phyloP scores from a whole-genome alignment of 2,113 vertebrate species.

The Entelurus aequoreus region DNA sequence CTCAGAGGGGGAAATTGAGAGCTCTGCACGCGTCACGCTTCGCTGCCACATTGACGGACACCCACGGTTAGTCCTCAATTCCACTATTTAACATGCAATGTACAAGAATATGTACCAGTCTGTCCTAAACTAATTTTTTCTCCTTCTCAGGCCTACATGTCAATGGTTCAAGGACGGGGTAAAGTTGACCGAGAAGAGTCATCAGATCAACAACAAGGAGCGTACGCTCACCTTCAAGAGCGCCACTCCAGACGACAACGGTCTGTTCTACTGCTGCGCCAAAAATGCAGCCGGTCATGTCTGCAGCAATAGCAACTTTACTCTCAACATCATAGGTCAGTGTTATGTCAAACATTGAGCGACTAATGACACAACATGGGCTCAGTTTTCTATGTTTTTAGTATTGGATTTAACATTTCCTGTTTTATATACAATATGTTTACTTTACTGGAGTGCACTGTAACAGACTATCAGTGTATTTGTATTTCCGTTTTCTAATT shows the following conservation, averaged over 20 bases:
- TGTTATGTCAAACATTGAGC: neutral
- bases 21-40: conserved; percentile 78
- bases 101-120: neutral
- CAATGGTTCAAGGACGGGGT: conserved; percentile 87
- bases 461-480: neutral
- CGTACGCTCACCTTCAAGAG: conserved; percentile 80
- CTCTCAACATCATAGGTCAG: conserved; percentile 85
- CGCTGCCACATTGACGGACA: conserved; percentile 93
- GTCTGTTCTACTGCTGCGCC: conserved; percentile 89
- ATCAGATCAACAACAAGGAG: conserved; percentile 86
- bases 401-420: neutral
- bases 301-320: conserved; percentile 90
- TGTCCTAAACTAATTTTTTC: conserved; percentile 1
- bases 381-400: neutral
- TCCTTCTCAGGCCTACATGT: conserved; percentile 76
- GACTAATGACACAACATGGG: neutral
- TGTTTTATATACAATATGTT: conserved; percentile 14
- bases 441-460: neutral
- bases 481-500: conserved; percentile 15
- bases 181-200: conserved; percentile 72
- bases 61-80: conserved; percentile 81
- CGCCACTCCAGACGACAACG: conserved; percentile 79
- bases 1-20: conserved; percentile 81
- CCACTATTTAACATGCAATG: conserved; percentile 12
- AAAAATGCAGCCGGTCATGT: conserved; percentile 79